Percentiles rank a stretch among this genome's conserved stretches.
Conservation (phyloP, 2,888 invertebrate genomes). For the Eledona agricola region DNA sequence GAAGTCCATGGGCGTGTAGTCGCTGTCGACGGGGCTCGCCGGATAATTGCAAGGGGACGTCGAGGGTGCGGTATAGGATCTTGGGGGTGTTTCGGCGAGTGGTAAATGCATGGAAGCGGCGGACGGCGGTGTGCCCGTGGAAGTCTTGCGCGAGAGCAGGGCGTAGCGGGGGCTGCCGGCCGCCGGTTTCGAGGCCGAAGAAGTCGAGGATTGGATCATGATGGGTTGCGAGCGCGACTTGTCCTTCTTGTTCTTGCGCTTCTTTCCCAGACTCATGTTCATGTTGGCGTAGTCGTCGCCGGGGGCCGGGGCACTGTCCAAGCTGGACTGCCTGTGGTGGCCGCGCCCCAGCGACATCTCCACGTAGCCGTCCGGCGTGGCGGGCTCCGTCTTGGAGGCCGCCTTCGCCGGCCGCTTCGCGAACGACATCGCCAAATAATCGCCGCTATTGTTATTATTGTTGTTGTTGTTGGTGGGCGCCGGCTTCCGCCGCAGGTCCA, state of each 20-base stretch:
- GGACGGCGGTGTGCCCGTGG: slow-evolving; percentile 60
- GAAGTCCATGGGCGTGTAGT: slow-evolving; percentile 59
- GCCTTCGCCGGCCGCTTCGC: slow-evolving; percentile 3
- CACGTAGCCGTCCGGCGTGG: slow-evolving; percentile 68
- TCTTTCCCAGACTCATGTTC: slow-evolving; percentile 57
- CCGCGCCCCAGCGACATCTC: slow-evolving; percentile 69
- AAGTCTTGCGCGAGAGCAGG: slow-evolving; percentile 52
- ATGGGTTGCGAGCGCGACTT: slow-evolving; percentile 71
- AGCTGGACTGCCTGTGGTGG: slow-evolving; percentile 52
- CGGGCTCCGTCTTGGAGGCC: slow-evolving; percentile 13
- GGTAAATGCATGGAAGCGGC: slow-evolving; percentile 65
- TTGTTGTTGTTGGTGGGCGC: slow-evolving; percentile 16
- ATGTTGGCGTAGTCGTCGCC: slow-evolving; percentile 67
- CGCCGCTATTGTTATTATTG: slow-evolving; percentile 26
- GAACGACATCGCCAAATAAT: slow-evolving; percentile 26
- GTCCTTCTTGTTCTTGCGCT: slow-evolving; percentile 56
- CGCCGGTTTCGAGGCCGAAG: no score
- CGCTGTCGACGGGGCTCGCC: slow-evolving; percentile 64
- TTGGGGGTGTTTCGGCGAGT: slow-evolving; percentile 60
- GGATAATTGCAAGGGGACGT: no score
- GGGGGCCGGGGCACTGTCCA: slow-evolving; percentile 51
- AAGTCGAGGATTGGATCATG: no score
- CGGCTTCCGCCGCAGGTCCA: slow-evolving; percentile 46
- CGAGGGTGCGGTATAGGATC: no score
- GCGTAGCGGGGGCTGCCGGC: slow-evolving; percentile 43